Base-by-base conservation (phyloP, 2,113 vertebrate genomes). In the Callocephalon fimbriatum region DNA sequence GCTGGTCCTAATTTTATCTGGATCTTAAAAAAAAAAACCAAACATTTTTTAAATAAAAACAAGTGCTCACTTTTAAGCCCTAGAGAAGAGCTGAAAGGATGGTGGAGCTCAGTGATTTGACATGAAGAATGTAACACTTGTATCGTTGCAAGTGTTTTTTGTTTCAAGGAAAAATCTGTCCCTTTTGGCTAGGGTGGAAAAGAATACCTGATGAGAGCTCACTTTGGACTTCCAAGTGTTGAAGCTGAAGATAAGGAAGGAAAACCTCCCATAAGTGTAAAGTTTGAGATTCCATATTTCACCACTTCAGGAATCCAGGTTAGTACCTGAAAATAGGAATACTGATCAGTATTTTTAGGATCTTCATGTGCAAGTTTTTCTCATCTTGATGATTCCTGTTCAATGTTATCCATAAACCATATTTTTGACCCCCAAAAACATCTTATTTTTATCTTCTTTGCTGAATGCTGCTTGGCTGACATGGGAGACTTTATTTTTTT, bases 291-390 rank as follows among this genome's bases (percentile, higher is more conserved):
- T 94, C 99, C 99, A 0, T 99, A 99, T 97, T 99, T 99, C 98
- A 99, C 99, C 96, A 99, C 99, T 68, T 99, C 99, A 15, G 99
- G 99, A 97, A 99, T 99, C 95, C 99, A 99, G 99, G 99, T 99
- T 44, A 86, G 96, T 85, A 22, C 5, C 0, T 67, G 48, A 32
- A 87, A 59, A 53, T 0, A 42, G 15, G 62, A 82, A 35, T 12
- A 2, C 8, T 38, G 26, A 7, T 6, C 20, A 58, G 56, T 35
- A 58, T 35, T 58, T 58, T 35, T 58, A 23, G 56, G 56, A 32
- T 58, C 56, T 58, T 58, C 21, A 35, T 4, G 4, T 10, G 0
- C 0, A 1, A 8, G 8, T 4, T 56, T 54, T 56, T 40, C 9
- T 63, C n/a, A 13, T 32, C 45, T 48, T 10, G 32, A 5, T 47